Conservation (phyloP, 2,888 invertebrate species). For the Polia nebulosa region DNA sequence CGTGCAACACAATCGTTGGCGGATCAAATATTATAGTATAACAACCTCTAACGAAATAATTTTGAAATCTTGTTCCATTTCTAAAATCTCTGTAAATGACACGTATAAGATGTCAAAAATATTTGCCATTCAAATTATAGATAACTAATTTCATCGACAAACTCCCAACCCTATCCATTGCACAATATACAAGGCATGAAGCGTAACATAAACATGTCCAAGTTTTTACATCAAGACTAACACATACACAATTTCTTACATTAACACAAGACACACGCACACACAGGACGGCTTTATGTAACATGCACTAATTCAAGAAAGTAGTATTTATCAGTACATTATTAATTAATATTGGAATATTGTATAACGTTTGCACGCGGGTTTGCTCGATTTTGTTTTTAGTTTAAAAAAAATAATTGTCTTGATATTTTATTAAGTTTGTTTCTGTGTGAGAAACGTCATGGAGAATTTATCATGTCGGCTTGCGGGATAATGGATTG, state of each 20-base stretch:
- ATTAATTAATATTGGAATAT: conserved; percentile 44
- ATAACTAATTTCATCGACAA: conserved; percentile 38
- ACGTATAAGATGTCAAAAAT: background rate
- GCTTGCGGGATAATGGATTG: background rate
- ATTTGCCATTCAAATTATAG: background rate
- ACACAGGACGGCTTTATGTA: conserved; percentile 62
- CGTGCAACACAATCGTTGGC: background rate
- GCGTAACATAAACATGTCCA: conserved; percentile 77
- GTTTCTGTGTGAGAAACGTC: background rate
- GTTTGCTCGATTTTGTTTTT: background rate
- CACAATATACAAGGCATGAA: conserved; percentile 78
- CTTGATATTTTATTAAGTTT: background rate
- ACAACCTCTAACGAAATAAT: no score
- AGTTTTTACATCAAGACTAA: conserved; percentile 67
- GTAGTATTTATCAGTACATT: conserved; percentile 51
- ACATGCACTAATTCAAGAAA: conserved; percentile 62
- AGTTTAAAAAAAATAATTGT: no score
- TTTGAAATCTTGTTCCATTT: background rate
- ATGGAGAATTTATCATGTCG: background rate
- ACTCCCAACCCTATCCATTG: conserved; percentile 76
- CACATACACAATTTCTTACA: conserved; percentile 46
- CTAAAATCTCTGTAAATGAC: background rate
- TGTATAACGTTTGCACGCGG: conserved; percentile 4
- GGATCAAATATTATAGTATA: no score
- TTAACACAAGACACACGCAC: conserved; percentile 31